Conservation (phyloP, 2,113 vertebrate species). For the Epinephelus fuscoguttatus region DNA sequence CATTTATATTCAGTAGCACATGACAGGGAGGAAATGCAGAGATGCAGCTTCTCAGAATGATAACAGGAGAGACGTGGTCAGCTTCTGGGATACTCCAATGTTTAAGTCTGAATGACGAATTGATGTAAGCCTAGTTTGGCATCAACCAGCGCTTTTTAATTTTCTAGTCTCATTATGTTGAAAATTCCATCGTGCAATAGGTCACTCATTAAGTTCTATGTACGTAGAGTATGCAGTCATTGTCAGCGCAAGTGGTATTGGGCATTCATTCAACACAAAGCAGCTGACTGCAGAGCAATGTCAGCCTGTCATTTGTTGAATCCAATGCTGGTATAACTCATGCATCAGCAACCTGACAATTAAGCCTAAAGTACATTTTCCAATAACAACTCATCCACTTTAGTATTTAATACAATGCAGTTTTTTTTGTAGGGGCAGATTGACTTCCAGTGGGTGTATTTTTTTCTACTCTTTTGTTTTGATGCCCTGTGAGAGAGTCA, state of each 20-base stretch:
- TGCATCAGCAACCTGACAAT: constrained; percentile 47
- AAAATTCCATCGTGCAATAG: constrained; percentile 31
- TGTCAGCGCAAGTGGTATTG: constrained; percentile 20
- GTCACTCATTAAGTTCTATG: constrained; percentile 12
- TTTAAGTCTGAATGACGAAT: constrained; percentile 6
- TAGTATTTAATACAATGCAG: constrained; percentile 8
- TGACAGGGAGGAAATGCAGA: constrained; percentile 38
- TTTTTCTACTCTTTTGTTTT: constrained; percentile 54
- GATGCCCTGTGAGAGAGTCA: constrained; percentile 56
- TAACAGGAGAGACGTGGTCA: constrained; percentile 4
- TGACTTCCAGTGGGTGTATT: constrained; percentile 25
- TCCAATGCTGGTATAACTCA: constrained; percentile 44
- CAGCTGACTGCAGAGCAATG: constrained; percentile 42
- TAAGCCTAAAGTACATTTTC: constrained; percentile 10
- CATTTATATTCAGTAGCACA: constrained; percentile 66
- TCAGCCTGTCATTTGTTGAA: constrained; percentile 48
- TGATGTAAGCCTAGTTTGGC: not conserved
- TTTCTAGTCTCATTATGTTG: constrained; percentile 10
- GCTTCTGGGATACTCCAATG: not conserved
- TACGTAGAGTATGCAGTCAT: constrained; percentile 12
- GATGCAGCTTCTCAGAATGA: constrained; percentile 42
- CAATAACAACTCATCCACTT: constrained; percentile 12
- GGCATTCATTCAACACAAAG: constrained; percentile 54
- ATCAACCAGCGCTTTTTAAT: not conserved
- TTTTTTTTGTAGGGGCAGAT: constrained; percentile 30